These are phyloP conservation scores for Drosophila kohkoa DNA, from an alignment of 1,140 invertebrate species.

Conservation along the genomic window DNA sequence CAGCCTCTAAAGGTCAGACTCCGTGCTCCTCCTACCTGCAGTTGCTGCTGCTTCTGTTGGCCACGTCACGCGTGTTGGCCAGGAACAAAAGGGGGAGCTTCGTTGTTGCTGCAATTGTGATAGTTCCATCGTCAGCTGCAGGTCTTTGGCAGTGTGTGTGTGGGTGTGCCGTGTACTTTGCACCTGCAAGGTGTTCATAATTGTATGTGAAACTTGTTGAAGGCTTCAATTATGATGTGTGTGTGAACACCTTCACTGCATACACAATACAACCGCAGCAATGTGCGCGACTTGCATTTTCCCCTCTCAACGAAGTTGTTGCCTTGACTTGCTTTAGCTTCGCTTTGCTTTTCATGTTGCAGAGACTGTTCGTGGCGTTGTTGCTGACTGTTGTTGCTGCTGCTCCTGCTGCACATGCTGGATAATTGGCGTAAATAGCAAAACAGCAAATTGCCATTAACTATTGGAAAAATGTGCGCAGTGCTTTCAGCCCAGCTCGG, in stretches of 20 bases:
- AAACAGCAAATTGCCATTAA: constrained; percentile 84
- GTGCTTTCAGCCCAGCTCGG: constrained; percentile 54
- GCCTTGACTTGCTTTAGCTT: constrained; percentile 48
- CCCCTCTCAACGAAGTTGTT: constrained; percentile 27
- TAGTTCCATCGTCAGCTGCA: not conserved
- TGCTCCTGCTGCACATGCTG: constrained; percentile 72
- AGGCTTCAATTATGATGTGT: constrained; percentile 81
- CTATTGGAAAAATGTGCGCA: constrained; percentile 80
- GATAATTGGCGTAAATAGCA: constrained; percentile 83
- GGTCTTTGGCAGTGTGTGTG: not conserved
- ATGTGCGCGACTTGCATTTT: constrained; percentile 65
- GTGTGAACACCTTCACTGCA: constrained; percentile 41
- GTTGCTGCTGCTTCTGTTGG: not conserved
- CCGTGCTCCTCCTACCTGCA: not conserved
- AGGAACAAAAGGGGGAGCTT: constrained; percentile 1
- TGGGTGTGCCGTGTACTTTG: constrained; percentile 21
- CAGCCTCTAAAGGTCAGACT: constrained; percentile 22
- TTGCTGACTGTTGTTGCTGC: constrained; percentile 63
- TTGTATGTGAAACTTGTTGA: constrained; percentile 83
- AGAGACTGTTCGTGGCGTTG: constrained; percentile 9
- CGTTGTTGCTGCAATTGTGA: not conserved
- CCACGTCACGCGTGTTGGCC: constrained; percentile 16
- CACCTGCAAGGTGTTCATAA: constrained; percentile 74
- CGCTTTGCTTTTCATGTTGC: constrained; percentile 49
- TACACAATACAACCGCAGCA: constrained; percentile 54